These are phyloP conservation scores for Chaetophractus vellerosus DNA, from an alignment of 2,797 vertebrate genomes.

Conservation along the genomic window DNA sequence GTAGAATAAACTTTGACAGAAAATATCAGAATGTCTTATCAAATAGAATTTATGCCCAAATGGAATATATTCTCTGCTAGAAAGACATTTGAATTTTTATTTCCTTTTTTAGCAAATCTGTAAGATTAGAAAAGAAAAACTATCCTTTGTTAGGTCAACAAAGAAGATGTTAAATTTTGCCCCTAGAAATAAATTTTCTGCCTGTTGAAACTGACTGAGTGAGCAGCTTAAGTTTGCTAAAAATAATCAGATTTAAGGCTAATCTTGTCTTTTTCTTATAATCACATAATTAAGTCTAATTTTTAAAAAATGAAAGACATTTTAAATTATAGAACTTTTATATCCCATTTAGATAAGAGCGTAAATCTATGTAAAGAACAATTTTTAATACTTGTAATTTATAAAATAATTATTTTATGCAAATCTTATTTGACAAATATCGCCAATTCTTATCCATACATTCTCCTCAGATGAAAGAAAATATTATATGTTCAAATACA, in stretches of 20 bases:
- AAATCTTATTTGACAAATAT: constrained; percentile 60
- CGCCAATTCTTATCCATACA: constrained; percentile 41
- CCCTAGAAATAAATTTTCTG: constrained; percentile 57
- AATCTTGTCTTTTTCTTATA: constrained; percentile 72
- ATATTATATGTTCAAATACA: constrained; percentile 4
- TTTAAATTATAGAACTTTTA: constrained; percentile 76
- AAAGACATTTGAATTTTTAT: constrained; percentile 53
- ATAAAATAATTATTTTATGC: constrained; percentile 66
- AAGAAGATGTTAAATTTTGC: constrained; percentile 66
- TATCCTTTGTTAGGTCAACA: constrained; percentile 22
- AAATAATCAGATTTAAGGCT: constrained; percentile 72
- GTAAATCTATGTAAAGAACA: constrained; percentile 66
- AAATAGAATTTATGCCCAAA: constrained; percentile 62
- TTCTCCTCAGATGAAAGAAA: constrained; percentile 67
- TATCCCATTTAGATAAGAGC: constrained; percentile 71
- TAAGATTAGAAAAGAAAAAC: constrained; percentile 40
- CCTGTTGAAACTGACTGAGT: constrained; percentile 42
- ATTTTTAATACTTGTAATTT: constrained; percentile 67
- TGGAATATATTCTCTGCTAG: constrained; percentile 3
- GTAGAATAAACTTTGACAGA: constrained; percentile 53
- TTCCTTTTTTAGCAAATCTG: constrained; percentile 41
- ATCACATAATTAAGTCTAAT: constrained; percentile 73
- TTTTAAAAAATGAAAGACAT: constrained; percentile 64
- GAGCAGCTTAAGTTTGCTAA: constrained; percentile 53
- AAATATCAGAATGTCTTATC: constrained; percentile 69